Evolutionary conservation across 2,113 vertebrate genomes (phyloP).

Genomic region (Oenanthe oenanthe): DNA sequence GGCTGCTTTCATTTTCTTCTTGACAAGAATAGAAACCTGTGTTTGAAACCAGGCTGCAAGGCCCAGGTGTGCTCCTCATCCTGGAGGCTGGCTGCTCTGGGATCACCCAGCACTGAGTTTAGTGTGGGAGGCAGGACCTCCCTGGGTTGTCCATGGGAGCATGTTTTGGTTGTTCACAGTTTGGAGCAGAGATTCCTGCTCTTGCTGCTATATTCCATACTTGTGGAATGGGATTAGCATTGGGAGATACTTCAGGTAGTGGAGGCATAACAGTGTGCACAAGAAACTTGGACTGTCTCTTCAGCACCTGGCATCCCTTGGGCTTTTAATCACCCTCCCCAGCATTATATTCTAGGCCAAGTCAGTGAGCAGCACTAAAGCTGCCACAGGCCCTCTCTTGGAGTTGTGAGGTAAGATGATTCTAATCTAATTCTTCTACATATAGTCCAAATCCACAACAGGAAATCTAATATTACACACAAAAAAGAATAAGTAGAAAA

Average conservation of each 20-base stretch:
- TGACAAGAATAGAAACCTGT: slow-evolving; percentile 16
- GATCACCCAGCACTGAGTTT: background rate
- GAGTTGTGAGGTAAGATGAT: background rate
- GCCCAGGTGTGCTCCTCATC: background rate
- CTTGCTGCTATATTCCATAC: background rate
- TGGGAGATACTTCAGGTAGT: background rate
- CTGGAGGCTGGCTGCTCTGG: background rate
- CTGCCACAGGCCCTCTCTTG: background rate
- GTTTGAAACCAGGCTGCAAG: background rate
- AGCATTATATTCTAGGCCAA: background rate
- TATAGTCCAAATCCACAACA: background rate
- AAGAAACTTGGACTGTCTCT: background rate
- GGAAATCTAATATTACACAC: background rate
- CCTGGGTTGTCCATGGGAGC: accelerated
- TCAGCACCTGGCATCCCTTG: background rate
- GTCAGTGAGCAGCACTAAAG: background rate
- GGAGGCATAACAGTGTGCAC: background rate
- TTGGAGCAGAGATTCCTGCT: background rate
- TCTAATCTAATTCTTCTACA: background rate
- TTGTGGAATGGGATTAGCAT: background rate
- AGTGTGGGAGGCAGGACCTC: background rate
- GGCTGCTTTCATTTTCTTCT: background rate
- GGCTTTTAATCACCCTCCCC: background rate
- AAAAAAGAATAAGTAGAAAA: background rate
- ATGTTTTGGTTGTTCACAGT: background rate